Evolutionary conservation across 2,113 vertebrate species (phyloP), one percentile per base, ranked within the genome.

Genomic region (Platichthys stellatus): DNA sequence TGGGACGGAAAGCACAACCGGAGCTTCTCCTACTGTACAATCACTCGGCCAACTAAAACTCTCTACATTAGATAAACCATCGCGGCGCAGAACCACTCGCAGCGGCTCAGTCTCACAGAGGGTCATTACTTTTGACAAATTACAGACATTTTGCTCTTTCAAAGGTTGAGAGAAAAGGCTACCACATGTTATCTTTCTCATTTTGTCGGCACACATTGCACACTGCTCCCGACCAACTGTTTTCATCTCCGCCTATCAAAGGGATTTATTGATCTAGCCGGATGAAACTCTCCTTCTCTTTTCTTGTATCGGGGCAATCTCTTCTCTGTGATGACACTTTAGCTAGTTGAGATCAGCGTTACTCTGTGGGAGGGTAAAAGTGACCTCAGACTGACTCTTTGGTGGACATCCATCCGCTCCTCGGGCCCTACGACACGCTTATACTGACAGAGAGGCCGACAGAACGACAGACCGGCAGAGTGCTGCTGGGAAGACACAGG

Each of bases 321-420:
- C 83, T 77, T 35, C 77, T 74, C 76, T 66, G 28, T 67, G 76
- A 82, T 77, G 63, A 72, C 43, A 63, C 65, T 84, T 69, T 71
- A 65, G 79, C 72, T 76, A 69, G 47, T 28, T 81, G 83, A 85
- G 85, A 82, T 88, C 84, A 88, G 78, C 49, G 80, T 81, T 84
- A 76, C 78, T 83, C 78, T 85, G 71, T 13, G 18, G 72, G 71
- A 90, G 61, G 82, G 79, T 80, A 77, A 82, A 71, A 86, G 78
- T 85, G 88, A 87, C 85, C 86, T 87, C 86, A 86, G 82, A 65
- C 67, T 82, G 85, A 88, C 80, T 89, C 81, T 70, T 31, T 66
- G 81, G 76, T 86, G 35, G 35, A 45, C 75, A 76, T 75, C 65
- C 73, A 61, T 84, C 64, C 6, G 15, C 67, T 85, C 58, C 59